phyloP scores from a whole-genome alignment of 2,888 invertebrate species.

The Doris montereyensis region DNA sequence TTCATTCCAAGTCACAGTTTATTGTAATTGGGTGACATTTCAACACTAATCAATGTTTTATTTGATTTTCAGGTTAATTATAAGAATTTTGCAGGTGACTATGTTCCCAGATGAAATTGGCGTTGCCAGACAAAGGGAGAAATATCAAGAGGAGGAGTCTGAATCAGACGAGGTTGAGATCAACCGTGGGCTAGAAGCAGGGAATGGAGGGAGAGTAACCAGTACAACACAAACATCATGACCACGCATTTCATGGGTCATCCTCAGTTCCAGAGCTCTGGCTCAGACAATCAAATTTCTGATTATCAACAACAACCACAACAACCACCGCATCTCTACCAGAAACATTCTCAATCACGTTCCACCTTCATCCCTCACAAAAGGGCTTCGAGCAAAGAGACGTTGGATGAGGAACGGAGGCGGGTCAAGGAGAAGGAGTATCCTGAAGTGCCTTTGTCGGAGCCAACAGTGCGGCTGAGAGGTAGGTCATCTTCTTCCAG shows the following conservation, averaged over 20 bases:
- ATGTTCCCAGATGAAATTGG: slow-evolving; percentile 60
- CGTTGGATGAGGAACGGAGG: background rate
- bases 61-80: slow-evolving; percentile 59
- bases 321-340: too few relatives aligned
- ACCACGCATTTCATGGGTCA: too few relatives aligned
- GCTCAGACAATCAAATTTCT: too few relatives aligned
- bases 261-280: too few relatives aligned
- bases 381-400: too few relatives aligned
- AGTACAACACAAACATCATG: background rate
- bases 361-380: too few relatives aligned
- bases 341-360: too few relatives aligned
- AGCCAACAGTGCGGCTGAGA: background rate
- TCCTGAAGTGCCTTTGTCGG: background rate
- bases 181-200: background rate
- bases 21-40: too few relatives aligned
- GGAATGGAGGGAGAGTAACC: background rate
- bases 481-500: too few relatives aligned
- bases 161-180: background rate
- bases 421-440: background rate
- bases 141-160: slow-evolving; percentile 33
- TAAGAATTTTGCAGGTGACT: slow-evolving; percentile 55
- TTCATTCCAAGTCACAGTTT: too few relatives aligned
- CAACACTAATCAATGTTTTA: too few relatives aligned
- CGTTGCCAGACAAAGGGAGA: slow-evolving; percentile 54
- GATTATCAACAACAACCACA: too few relatives aligned